These are phyloP conservation scores for Thamnaconus septentrionalis DNA, from an alignment of 2,113 vertebrate species.

Conservation along the genomic window DNA sequence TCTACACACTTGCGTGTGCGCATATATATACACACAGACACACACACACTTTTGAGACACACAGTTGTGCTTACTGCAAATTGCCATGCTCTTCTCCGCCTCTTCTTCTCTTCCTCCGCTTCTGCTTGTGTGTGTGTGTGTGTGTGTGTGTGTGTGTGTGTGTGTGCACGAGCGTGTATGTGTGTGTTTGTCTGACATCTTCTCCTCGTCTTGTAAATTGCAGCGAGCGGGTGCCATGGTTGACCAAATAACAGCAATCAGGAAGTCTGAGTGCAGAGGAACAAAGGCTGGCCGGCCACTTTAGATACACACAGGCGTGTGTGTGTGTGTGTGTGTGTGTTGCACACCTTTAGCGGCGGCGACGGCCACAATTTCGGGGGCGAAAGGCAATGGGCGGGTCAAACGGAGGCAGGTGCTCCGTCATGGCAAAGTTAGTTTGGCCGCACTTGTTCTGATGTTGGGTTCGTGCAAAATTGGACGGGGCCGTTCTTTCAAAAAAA, in stretches of 20 bases:
- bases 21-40: not conserved
- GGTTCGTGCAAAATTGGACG: no score
- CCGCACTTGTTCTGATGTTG: no score
- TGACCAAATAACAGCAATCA: conserved; percentile 71
- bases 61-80: conserved; percentile 65
- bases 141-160: not conserved
- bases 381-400: no score
- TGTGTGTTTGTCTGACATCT: not conserved
- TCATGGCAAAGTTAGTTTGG: no score
- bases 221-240: conserved; percentile 50
- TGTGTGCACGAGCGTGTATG: not conserved
- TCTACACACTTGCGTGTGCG: conserved; percentile 32
- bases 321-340: no score
- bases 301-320: conserved; percentile 25
- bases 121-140: not conserved
- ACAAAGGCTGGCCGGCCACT: conserved; percentile 53
- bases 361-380: no score
- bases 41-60: conserved; percentile 39
- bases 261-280: conserved; percentile 57
- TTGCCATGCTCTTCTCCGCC: conserved; percentile 50
- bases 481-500: no score
- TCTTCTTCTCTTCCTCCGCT: conserved; percentile 17
- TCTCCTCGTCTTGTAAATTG: conserved; percentile 49
- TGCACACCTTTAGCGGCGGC: conserved; percentile 6
- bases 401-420: no score